A percentile compares a stretch with the other conserved stretches of the same genome.
These are phyloP conservation scores for Parauchenoglanis ngamensis DNA, from an alignment of 2,797 vertebrate genomes.

Conservation along the genomic window DNA sequence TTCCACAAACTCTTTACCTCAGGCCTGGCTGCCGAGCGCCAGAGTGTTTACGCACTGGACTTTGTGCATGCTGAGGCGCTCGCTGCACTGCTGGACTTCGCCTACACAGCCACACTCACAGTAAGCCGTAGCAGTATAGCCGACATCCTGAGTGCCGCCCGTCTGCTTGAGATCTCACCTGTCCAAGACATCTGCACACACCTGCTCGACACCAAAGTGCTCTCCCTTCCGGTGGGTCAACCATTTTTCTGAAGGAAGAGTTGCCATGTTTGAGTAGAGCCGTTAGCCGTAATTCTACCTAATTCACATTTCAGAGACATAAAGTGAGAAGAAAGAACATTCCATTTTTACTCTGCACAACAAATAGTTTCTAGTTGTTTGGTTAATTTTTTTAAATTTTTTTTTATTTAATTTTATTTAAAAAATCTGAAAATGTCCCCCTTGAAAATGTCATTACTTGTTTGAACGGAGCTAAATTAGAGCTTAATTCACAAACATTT, in stretches of 20 bases:
- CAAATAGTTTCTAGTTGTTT: neutral
- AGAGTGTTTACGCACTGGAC: constrained; percentile 94
- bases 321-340: neutral
- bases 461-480: neutral
- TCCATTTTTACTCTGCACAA: neutral
- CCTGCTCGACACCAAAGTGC: constrained; percentile 92
- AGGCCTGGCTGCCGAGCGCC: constrained; percentile 89
- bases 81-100: constrained; percentile 94
- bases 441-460: neutral
- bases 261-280: neutral
- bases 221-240: constrained; percentile 78
- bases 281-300: neutral
- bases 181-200: constrained; percentile 95
- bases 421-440: no score
- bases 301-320: neutral
- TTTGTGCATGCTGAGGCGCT: constrained; percentile 91
- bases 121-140: constrained; percentile 91
- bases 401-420: neutral
- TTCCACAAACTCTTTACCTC: constrained; percentile 99
- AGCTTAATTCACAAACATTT: neutral
- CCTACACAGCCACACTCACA: constrained; percentile 95
- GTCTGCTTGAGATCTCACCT: constrained; percentile 90
- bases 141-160: constrained; percentile 91
- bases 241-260: neutral
- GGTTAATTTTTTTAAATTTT: no score